phyloP scores from a whole-genome alignment of 2,113 vertebrate species.

The Aleadryas rufinucha region DNA sequence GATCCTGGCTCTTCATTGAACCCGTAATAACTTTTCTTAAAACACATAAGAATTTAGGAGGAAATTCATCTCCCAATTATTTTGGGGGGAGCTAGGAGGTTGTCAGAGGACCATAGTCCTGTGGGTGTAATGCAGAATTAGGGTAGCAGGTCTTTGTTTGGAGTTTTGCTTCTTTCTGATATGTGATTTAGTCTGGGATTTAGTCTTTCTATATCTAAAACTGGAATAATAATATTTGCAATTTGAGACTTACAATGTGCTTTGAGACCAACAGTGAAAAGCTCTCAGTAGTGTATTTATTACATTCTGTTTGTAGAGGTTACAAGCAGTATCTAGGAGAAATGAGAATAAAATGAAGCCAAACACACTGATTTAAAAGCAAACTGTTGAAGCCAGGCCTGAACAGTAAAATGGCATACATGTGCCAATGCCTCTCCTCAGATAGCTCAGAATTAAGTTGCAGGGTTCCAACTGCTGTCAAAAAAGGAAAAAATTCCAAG shows the following conservation, averaged over 20 bases:
- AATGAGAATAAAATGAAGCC: constrained; percentile 24
- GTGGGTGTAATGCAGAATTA: not conserved
- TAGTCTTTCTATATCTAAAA: constrained; percentile 7
- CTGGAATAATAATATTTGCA: constrained; percentile 5
- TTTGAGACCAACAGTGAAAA: constrained; percentile 33
- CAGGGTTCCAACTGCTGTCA: not conserved
- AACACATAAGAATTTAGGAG: not conserved
- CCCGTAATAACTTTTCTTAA: not conserved
- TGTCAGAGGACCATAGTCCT: not conserved
- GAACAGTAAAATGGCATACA: not conserved
- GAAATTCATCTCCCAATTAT: not conserved
- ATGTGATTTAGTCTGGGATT: not conserved
- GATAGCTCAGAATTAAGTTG: not conserved
- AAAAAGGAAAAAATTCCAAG: constrained; percentile 17
- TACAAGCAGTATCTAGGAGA: not conserved
- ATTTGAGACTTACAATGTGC: not conserved
- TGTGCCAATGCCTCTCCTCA: not conserved
- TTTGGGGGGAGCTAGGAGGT: fast-evolving
- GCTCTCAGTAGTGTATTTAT: constrained; percentile 13
- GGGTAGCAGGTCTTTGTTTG: not conserved
- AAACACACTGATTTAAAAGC: not conserved
- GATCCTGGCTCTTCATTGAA: not conserved
- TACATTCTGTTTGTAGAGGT: not conserved
- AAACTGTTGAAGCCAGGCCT: not conserved
- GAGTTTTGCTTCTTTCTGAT: not conserved